Evolutionary conservation across 2,113 vertebrate genomes (phyloP).

Genomic region (Lethenteron reissneri): DNA sequence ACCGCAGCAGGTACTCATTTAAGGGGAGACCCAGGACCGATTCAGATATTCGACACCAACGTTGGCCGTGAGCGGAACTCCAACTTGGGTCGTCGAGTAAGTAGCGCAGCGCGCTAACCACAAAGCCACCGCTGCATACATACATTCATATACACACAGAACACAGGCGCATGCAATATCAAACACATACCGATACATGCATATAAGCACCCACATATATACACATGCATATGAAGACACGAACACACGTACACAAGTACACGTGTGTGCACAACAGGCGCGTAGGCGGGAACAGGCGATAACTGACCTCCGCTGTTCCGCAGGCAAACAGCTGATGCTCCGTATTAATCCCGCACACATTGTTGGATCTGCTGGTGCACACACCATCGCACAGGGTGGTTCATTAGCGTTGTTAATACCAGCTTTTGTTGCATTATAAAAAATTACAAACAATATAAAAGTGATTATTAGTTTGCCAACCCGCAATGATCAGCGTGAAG

Average conservation of each 20-base stretch:
- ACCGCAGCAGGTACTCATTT: no score
- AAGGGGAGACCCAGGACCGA: no score
- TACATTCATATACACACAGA: no score
- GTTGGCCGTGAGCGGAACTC: no score
- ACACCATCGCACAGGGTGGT: no score
- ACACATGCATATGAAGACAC: background rate
- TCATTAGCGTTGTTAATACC: no score
- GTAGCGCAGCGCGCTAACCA: no score
- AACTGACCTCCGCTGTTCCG: conserved; percentile 55
- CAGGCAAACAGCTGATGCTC: conserved; percentile 65
- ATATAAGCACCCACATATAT: background rate
- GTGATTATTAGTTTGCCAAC: background rate
- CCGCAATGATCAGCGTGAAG: no score
- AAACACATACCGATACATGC: background rate
- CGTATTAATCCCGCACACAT: conserved; percentile 71
- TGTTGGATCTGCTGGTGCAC: conserved; percentile 41
- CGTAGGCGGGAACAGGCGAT: background rate
- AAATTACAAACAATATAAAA: conserved; percentile 6
- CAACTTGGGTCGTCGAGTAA: no score
- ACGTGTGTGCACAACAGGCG: background rate
- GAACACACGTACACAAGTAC: background rate
- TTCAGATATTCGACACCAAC: no score
- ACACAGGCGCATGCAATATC: no score
- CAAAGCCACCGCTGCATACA: no score
- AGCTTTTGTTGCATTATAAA: conserved; percentile 3